Evolutionary conservation across 2,888 invertebrate species (phyloP).

Genomic region (Oscheius sp.): DNA sequence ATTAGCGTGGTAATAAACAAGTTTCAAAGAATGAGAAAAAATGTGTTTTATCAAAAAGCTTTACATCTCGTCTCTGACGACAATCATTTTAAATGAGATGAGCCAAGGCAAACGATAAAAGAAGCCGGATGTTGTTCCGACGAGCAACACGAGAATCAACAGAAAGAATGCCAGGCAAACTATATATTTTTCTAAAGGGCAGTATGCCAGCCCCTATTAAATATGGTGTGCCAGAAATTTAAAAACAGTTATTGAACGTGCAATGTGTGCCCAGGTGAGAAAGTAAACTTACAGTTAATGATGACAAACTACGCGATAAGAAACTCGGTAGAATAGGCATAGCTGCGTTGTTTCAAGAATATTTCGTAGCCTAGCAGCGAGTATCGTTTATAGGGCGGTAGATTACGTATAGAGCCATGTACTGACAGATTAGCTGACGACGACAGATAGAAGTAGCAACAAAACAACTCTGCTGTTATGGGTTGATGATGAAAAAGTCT

Average conservation of each 20-base stretch:
- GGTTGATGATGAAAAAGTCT: too few relatives aligned
- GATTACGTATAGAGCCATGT: too few relatives aligned
- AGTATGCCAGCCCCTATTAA: background rate
- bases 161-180: too few relatives aligned
- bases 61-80: background rate
- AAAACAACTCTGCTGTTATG: too few relatives aligned
- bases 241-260: background rate
- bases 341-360: background rate
- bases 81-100: constrained; percentile 2
- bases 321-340: constrained; percentile 1
- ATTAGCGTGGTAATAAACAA: background rate
- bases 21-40: background rate
- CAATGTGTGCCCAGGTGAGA: too few relatives aligned
- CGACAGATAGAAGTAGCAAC: too few relatives aligned
- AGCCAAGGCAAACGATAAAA: background rate
- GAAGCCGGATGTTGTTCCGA: constrained; percentile 6
- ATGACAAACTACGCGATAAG: constrained; percentile 1
- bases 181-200: too few relatives aligned
- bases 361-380: constrained; percentile 14
- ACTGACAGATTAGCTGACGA: too few relatives aligned
- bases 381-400: too few relatives aligned
- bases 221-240: background rate
- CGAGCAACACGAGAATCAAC: too few relatives aligned
- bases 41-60: background rate
- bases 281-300: constrained; percentile 13